Base-by-base conservation (phyloP, 2,888 invertebrate genomes). In the Crematogaster levior region DNA sequence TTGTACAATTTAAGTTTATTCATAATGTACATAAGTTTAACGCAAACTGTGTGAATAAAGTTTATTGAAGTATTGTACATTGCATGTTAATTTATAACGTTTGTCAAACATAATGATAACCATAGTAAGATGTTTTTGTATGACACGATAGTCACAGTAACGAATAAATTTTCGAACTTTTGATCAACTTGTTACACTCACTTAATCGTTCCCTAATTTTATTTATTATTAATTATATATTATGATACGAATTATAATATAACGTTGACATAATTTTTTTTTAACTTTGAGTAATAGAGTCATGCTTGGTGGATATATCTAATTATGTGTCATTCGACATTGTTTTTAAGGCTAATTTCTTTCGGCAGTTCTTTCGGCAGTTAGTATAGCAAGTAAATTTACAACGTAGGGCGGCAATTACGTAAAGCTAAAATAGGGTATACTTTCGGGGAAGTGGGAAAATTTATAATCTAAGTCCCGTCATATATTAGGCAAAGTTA, bases 401-500 rank as follows among this genome's bases (percentile, higher is more conserved):
- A 87, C 40, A 24, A 27, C 37, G 51, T 30, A 18, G 58, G 60
- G 60, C 6, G 21, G 58, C 43, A 80, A 61, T 81, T 83, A 48
- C 66, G 68, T 81, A 70, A 75, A 56, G 81, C 65, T 66, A 84
- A 75, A 85, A 81, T 37, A 82, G 83, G 75, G 85, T 85, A 77
- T 85, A 91, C 89, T 90, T 91, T 90, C 88, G 88, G n/a, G n/a
- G 83, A 86, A 90, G 86, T 75, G 85, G 66, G 82, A 82, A 90
- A 91, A 93, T 93, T 93, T 93, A 93, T 89, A 90, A 89, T 88
- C 90, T 85, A 90, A 92, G 91, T 90, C 89, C 66, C 56, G 85
- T 84, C 89, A 89, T 93, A 91, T 90, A 93, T 93, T 91, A 92
- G 85, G 89, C 84, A 87, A 93, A 93, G 91, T 93, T 92, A 91